Percentiles rank a stretch among this genome's conserved stretches.
Evolutionary conservation across 2,888 invertebrate genomes (phyloP).

Genomic region (Eilema sororculum): DNA sequence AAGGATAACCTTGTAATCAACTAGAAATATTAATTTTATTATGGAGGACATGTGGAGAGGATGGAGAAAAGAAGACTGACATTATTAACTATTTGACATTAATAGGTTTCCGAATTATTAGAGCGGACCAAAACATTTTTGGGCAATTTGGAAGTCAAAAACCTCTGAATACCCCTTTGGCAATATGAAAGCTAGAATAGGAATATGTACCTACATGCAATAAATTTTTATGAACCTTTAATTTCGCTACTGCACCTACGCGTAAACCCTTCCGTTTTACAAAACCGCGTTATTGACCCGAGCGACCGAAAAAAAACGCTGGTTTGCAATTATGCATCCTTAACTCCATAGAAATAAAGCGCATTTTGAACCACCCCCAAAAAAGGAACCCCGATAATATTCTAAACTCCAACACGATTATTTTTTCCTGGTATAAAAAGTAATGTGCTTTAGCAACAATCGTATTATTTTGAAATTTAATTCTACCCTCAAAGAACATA

Average conservation of each 20-base stretch:
- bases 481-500: conserved; percentile 46
- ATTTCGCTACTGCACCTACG: conserved; percentile 20
- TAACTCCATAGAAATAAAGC: conserved; percentile 52
- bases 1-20: neutral
- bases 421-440: conserved; percentile 73
- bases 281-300: conserved; percentile 47
- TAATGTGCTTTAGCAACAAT: conserved; percentile 59
- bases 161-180: neutral
- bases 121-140: neutral
- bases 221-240: conserved; percentile 22
- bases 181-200: neutral
- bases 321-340: conserved; percentile 39
- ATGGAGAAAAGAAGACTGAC: no score
- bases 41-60: no score
- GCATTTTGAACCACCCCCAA: conserved; percentile 46
- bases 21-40: no score
- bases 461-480: conserved; percentile 41
- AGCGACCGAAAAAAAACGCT: conserved; percentile 36
- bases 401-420: conserved; percentile 68
- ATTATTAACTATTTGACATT: neutral
- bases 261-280: conserved; percentile 44
- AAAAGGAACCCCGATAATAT: conserved; percentile 66
- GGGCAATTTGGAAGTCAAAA: neutral
- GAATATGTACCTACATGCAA: neutral
- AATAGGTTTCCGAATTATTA: neutral